A percentile compares a stretch with the other conserved stretches of the same genome.
Evolutionary conservation across 2,888 invertebrate genomes (phyloP).

Genomic region (Papilio elwesi): DNA sequence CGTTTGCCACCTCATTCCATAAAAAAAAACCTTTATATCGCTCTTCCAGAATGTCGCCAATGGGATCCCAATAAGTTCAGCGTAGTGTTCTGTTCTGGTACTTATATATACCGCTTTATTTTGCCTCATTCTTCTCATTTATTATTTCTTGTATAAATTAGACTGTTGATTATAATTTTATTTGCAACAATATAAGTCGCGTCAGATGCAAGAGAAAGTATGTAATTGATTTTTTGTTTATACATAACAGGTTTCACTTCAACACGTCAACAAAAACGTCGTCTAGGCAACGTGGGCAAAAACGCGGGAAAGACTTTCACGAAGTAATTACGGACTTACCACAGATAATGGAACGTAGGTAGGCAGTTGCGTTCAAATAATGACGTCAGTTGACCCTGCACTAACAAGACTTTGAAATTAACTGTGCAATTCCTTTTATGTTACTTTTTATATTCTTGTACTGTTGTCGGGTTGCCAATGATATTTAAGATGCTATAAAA

Average conservation of each 20-base stretch:
- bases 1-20: too few relatives aligned
- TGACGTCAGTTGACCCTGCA: constrained; percentile 40
- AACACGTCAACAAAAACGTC: constrained; percentile 16
- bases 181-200: background rate
- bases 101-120: too few relatives aligned
- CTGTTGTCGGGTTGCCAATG: background rate
- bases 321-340: constrained; percentile 57
- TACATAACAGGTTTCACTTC: constrained; percentile 27
- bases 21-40: too few relatives aligned
- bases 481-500: background rate
- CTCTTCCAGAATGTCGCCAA: too few relatives aligned
- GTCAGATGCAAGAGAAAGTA: constrained; percentile 9
- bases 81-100: too few relatives aligned
- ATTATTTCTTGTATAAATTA: background rate
- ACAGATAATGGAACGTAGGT: constrained; percentile 54
- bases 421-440: constrained; percentile 37
- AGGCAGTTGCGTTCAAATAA: constrained; percentile 46
- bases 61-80: too few relatives aligned
- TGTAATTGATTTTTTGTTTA: constrained; percentile 30
- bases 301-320: constrained; percentile 63
- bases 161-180: background rate
- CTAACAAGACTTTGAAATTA: constrained; percentile 38
- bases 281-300: constrained; percentile 45
- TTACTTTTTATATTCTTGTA: background rate
- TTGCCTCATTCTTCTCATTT: too few relatives aligned